Evolutionary conservation across 2,888 invertebrate genomes (phyloP).

Genomic region (Trachelus iudaicus): DNA sequence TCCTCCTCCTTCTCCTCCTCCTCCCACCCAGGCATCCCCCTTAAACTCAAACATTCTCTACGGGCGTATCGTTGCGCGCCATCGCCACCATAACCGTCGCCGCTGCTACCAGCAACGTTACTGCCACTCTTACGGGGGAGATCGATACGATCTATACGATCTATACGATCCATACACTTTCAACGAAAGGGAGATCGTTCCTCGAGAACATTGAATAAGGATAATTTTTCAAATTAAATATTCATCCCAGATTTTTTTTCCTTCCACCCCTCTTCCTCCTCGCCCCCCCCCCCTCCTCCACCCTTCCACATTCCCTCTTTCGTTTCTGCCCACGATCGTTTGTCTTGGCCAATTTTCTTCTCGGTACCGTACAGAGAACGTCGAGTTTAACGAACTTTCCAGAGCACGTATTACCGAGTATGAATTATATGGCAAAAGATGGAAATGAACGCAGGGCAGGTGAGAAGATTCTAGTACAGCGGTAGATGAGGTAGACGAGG

Average conservation of each 20-base stretch:
- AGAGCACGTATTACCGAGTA: conserved; percentile 30
- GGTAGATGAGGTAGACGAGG: conserved; percentile 37
- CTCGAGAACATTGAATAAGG: neutral
- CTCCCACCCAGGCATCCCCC: neutral
- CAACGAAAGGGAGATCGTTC: neutral
- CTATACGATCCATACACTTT: neutral
- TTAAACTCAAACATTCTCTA: conserved; percentile 3
- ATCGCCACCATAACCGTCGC: conserved; percentile 6
- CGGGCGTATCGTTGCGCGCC: neutral
- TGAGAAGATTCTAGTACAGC: too few species aligned
- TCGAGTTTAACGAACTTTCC: neutral
- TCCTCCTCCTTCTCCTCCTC: conserved; percentile 6
- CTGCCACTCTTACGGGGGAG: neutral
- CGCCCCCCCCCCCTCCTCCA: neutral
- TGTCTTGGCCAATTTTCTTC: neutral
- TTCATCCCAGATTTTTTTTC: neutral
- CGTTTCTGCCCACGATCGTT: neutral
- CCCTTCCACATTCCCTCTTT: conserved; percentile 3
- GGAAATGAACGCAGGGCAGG: neutral
- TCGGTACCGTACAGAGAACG: neutral
- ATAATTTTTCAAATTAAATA: neutral
- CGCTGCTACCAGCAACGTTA: neutral
- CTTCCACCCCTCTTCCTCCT: conserved; percentile 10
- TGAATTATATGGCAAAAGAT: conserved; percentile 44
- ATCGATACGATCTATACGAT: neutral